Evolutionary conservation across 2,888 invertebrate species (phyloP), one percentile per base, ranked within the genome.

Genomic region (Rhimphoctona megacephalus): DNA sequence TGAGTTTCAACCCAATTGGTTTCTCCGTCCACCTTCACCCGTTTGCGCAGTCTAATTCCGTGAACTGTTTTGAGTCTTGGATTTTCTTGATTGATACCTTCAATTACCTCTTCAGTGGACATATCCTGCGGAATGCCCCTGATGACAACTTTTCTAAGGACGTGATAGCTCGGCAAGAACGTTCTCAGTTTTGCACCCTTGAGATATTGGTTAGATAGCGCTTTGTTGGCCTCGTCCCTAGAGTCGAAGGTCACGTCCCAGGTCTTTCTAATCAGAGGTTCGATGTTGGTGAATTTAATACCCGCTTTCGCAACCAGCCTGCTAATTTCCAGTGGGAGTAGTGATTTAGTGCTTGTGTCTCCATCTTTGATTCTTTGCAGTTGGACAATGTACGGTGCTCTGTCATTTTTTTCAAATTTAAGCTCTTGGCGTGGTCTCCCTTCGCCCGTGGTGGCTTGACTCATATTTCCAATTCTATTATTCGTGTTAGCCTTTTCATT

Each of bases 71-170:
- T 46, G n/a, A 22, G 14, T 69, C 43, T 69, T 22, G 69, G 69
- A 30, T 69, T 69, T 69, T 69, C 69, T 43, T 46, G 69, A 11
- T 69, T 69, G 1, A 69, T 69, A 25, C 22, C 46, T 25, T 69
- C 69, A 17, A 69, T 43, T 5, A 69, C 46, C 8, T 69, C 43
- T 14, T 46, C 46, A 5, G 25, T 46, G 25, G 43, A 25, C 69
- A 69, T 69, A 46, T 69, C 69, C 6, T 14, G n/a, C 22, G 69
- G 46, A 22, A 69, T 46, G 22, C 46, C 46, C 25, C 69, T 9
- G 14, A 46, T 69, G 3, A 69, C 25, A 1, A 46, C 46, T 69
- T 46, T 69, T 11, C 43, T n/a, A 7, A 22, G 25, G n/a, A 46
- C 69, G 14, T 46, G 46, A 25, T 69, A 69, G 14, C 43, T 69